Conservation (phyloP, 2,113 vertebrate genomes). For the Ia io region DNA sequence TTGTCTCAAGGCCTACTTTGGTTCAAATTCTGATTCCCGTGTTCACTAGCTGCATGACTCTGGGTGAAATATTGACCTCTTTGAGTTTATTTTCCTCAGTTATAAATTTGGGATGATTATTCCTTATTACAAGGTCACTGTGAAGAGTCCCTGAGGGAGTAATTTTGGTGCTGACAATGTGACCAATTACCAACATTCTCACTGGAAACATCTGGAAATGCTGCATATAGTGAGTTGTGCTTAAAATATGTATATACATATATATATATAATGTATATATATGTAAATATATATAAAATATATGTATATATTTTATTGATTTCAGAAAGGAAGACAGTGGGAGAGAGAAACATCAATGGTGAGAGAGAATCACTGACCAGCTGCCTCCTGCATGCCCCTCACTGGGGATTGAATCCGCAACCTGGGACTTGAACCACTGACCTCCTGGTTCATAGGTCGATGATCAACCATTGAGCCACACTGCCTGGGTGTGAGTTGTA, state of each 20-base stretch:
- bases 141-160: neutral
- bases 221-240: neutral
- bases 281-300: no score
- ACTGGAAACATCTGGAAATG: neutral
- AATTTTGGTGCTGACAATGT: neutral
- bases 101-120: neutral
- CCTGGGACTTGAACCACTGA: no score
- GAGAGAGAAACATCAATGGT: no score
- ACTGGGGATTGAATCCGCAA: no score
- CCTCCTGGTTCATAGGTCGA: no score
- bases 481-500: neutral
- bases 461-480: no score
- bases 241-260: no score
- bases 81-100: neutral
- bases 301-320: no score
- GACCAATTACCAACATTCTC: neutral
- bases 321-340: no score
- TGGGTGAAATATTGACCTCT: neutral
- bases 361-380: no score
- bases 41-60: neutral
- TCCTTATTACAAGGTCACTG: neutral
- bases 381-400: no score
- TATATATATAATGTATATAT: no score
- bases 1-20: neutral
- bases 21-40: neutral